Evolutionary conservation across 2,888 invertebrate genomes (phyloP), one percentile per base, ranked within the genome.

Genomic region (Rhingia campestris): DNA sequence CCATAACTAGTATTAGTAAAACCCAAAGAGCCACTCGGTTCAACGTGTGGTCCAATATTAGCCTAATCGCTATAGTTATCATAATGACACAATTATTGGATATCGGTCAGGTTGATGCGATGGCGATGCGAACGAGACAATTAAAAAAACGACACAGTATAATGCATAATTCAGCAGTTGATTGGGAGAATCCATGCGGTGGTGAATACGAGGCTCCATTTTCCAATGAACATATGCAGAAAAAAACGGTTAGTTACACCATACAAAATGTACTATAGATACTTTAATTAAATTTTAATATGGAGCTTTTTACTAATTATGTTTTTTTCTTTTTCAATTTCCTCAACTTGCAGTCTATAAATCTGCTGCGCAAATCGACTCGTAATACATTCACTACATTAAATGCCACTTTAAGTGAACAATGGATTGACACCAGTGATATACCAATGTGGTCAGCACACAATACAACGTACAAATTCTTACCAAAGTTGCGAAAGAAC

Each of bases 101-200:
- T 56, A 87, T 88, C 37, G 70, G 73, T 41, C 74, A 86, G 69
- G 87, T 86, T 0, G 87, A 87, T 1, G 64, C 87, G 6, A 58
- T 84, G 9, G 86, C 86, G 0, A 76, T 87, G 3, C 74, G 81
- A 63, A 72, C 81, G 0, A 86, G 88, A 64, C 59, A 59, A 47
- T 61, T 85, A 41, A 76, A 49, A 43, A 85, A 81, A 56, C 81
- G 69, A 37, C 81, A 73, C 33, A 84, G 82, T 58, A 67, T 67
- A 39, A 72, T 53, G 49, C 43, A 41, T 41, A 35, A 41, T 54
- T 6, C 51, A 43, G 41, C 41, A 43, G 51, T 88, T 3, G 89
- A 88, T 32, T 91, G 91, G 91, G 88, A 88, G 82, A 90, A 91
- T 88, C 89, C 91, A 22, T 91, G 91, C 67, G 88, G 87, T 7